Base-by-base conservation (phyloP, 2,888 invertebrate species). In the Melieria crassipennis region DNA sequence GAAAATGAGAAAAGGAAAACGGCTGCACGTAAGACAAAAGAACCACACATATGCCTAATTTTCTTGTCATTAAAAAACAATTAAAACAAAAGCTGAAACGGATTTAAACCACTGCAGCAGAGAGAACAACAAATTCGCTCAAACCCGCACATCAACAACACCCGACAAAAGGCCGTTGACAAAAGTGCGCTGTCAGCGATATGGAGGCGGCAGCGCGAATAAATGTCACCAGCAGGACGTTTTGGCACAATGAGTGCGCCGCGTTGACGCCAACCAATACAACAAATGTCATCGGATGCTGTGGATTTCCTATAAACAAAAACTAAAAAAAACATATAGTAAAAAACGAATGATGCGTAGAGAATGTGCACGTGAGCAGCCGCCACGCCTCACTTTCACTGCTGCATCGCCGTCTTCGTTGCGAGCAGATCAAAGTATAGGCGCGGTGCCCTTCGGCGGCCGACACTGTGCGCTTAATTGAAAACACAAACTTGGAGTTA, bases 21-120 rank as follows among this genome's bases (percentile, higher is more conserved):
- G 30, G 1, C 3, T 30, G 30, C 30, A 30, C 30, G 30, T 30
- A 30, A 30, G 30, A 30, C 30, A 30, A 30, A 30, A 30, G 30
- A 30, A 30, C 30, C 30, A 65, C 58, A n/a, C 45, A 71, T 48
- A 73, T 58, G 64, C 48, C 81, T 81, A 81, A 81, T 81, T 81
- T 81, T 79, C 80, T 80, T 80, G 78, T 80, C 81, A 80, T 79
- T 81, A 30, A 46, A 58, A 47, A 50, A 70, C 16, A 64, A 69
- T 56, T 62, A 79, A 81, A 78, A 81, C 78, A 81, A 80, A 75
- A 72, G 77, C 10, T 30, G 30, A 30, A 30, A 30, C 3, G 30
- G 30, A 30, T 30, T 30, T 30, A 30, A 30, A 30, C 30, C 30
- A 30, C 30, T 3, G 30, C 7, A 55, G 46, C n/a, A 10, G 46